phyloP scores from a whole-genome alignment of 1,140 invertebrate species.

The Dendroctonus ponderosae region DNA sequence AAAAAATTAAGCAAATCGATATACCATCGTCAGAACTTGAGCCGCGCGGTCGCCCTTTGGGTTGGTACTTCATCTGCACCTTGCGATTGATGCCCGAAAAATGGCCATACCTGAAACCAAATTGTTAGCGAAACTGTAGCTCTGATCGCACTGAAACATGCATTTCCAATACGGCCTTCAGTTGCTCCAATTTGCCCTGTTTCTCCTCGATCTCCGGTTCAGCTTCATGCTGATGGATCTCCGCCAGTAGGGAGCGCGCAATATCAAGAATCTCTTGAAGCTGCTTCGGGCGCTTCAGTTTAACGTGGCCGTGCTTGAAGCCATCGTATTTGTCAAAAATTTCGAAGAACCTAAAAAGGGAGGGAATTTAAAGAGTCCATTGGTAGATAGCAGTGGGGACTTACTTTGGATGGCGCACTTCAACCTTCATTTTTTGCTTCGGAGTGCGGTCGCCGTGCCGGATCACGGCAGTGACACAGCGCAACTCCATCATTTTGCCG shows the following conservation, averaged over 20 bases:
- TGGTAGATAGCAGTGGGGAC: conserved; percentile 28
- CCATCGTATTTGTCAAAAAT: conserved; percentile 98
- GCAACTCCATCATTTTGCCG: conserved; percentile 99
- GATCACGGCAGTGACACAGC: conserved; percentile 98
- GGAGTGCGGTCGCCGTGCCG: conserved; percentile 98
- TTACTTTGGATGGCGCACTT: conserved; percentile 97
- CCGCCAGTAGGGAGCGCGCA: conserved; percentile 79
- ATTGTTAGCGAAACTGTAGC: not conserved
- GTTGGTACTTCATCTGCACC: conserved; percentile 99
- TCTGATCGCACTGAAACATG: conserved; percentile 54
- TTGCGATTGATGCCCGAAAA: conserved; percentile 99
- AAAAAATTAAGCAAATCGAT: conserved; percentile 6
- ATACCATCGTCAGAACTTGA: conserved; percentile 95
- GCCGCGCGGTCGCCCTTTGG: conserved; percentile 85
- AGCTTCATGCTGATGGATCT: conserved; percentile 80
- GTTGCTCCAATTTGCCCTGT: conserved; percentile 93
- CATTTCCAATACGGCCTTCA: conserved; percentile 99
- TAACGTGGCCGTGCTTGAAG: conserved; percentile 92
- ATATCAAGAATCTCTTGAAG: conserved; percentile 97
- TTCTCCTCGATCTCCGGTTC: conserved; percentile 96
- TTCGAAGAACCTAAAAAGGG: conserved; percentile 86
- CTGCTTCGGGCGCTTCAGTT: conserved; percentile 96
- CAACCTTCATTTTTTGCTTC: conserved; percentile 99
- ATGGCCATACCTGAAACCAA: conserved; percentile 86
- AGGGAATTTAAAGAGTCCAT: not conserved